Evolutionary conservation across 2,888 invertebrate species (phyloP).

Genomic region (Mythimna vitellina): DNA sequence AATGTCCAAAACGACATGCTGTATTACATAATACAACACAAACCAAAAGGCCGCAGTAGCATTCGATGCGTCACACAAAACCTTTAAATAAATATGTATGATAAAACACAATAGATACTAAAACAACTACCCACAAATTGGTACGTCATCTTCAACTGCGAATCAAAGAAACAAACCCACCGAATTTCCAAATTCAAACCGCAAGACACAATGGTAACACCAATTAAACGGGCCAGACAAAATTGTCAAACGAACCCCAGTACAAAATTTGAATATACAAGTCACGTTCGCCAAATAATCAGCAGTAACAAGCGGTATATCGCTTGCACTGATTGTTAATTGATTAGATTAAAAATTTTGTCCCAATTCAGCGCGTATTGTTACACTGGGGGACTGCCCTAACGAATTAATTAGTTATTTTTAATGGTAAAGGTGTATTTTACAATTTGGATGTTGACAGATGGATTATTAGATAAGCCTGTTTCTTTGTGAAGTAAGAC

Average conservation of each 20-base stretch:
- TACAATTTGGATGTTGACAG: slow-evolving; percentile 86
- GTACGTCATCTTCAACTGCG: slow-evolving; percentile 15
- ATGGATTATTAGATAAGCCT: slow-evolving; percentile 70
- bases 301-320: slow-evolving; percentile 90
- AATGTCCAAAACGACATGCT: not conserved
- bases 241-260: slow-evolving; percentile 85
- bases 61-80: slow-evolving; percentile 9
- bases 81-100: not conserved
- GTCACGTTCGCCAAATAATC: slow-evolving; percentile 90
- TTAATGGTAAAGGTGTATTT: slow-evolving; percentile 84
- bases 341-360: slow-evolving; percentile 90
- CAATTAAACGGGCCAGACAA: slow-evolving; percentile 84
- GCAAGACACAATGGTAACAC: slow-evolving; percentile 75
- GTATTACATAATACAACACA: slow-evolving; percentile 7
- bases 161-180: slow-evolving; percentile 20
- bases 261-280: slow-evolving; percentile 85
- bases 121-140: not conserved
- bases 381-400: slow-evolving; percentile 79
- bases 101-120: slow-evolving; percentile 25
- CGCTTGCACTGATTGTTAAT: slow-evolving; percentile 91
- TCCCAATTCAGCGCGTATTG: slow-evolving; percentile 86
- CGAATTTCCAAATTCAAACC: slow-evolving; percentile 44
- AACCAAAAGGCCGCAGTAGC: not conserved
- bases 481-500: slow-evolving; percentile 46
- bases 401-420: slow-evolving; percentile 83